Evolutionary conservation across 2,797 vertebrate species (phyloP), one percentile per base, ranked within the genome.

Genomic region (Lutjanus argentimaculatus): DNA sequence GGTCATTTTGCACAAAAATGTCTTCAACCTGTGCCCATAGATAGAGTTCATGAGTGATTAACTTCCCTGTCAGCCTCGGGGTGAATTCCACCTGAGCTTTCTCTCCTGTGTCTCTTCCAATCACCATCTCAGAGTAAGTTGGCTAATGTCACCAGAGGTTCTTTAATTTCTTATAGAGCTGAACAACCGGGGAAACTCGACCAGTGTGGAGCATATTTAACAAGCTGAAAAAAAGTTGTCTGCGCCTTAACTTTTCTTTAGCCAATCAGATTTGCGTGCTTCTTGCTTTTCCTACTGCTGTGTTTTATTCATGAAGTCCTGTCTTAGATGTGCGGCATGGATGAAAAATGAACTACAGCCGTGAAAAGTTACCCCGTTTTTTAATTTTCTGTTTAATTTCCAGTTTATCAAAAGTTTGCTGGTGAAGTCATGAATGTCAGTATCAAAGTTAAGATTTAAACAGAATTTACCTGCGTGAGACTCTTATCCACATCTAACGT

Each of bases 31-130:
- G 59, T 67, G 65, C 58, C 70, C 43, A 43, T 9, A 75, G 69
- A 82, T 62, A 43, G 68, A 80, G 72, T 79, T 84, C 76, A 79
- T 64, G 46, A 87, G 75, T 85, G 84, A 90, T 91, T 85, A 84
- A 68, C 79, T 83, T 89, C 72, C 43, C 21, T 17, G 1, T 42
- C 69, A 49, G 75, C 85, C 75, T 68, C 49, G 17, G 85, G 83
- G 21, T 80, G 74, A 87, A 83, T 80, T 88, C 80, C 64, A 83
- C 84, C 84, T 68, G 70, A 84, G 65, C 67, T 70, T 51, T 8
- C 61, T 80, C 71, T 68, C 22, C 7, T 13, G 61, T 63, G 72
- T 82, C 80, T 74, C 74, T 49, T 62, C 40, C 61, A 55, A 69
- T 89, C 75, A 82, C 36, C 52, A 61, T 89, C 74, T 87, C 65